Evolutionary conservation across 2,797 vertebrate species (phyloP), one percentile per base, ranked within the genome.

Genomic region (Hemibagrus guttatus): DNA sequence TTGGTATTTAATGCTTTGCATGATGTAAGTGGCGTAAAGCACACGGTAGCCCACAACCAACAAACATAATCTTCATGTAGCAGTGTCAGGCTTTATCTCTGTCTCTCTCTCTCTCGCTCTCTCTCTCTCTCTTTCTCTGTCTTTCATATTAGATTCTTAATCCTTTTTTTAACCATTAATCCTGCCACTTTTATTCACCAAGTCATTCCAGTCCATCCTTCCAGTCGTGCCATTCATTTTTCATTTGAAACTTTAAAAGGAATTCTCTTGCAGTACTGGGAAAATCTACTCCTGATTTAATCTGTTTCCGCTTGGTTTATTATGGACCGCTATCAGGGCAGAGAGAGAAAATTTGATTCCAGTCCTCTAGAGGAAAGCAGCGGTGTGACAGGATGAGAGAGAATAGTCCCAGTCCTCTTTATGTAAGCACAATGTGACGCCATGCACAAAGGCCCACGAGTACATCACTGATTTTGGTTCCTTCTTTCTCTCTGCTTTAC

Each of bases 361-460:
- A 83, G 23, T 85, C 26, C 84, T 71, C 19, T 64, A 59, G 59
- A 42, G 58, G 79, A 64, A 26, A 66, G 81, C 68, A 52, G 23
- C 39, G 0, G 52, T 11, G 39, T 82, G 69, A 76, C n/a, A 66
- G 79, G 58, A 76, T 56, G 61, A 68, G 71, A 64, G 66, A 85
- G 64, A 81, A 69, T 87, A 87, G 88, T 88, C 84, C 85, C 86
- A 89, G 79, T 87, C 88, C 85, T 85, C 80, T 88, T 89, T 88
- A 90, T 88, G 84, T 88, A 87, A 88, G 88, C 35, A n/a, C 28
- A 21, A 58, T 56, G 68, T 88, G 88, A 88, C 56, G 75, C 84
- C 72, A 49, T 28, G 56, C 21, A 14, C n/a, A 11, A 80, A 85
- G 86, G 68, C 75, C 81, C 72, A 85, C 63, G 52, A 78, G 52